phyloP scores from a whole-genome alignment of 2,797 vertebrate species.

The Schizopygopsis malacanthus region DNA sequence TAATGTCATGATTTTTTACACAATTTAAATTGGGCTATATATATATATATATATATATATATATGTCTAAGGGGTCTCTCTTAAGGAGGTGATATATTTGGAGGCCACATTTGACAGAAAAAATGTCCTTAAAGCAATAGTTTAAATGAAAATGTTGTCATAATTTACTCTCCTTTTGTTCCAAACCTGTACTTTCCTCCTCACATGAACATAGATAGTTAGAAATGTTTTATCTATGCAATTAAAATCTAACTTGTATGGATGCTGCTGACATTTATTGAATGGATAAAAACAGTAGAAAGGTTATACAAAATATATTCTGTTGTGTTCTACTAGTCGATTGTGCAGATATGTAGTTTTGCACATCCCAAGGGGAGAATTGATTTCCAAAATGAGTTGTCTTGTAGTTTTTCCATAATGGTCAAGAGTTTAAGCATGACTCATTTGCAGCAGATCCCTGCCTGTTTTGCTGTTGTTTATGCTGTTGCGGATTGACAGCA shows the following conservation, averaged over 20 bases:
- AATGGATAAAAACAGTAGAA: not conserved
- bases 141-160: not conserved
- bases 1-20: not conserved
- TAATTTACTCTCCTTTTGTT: not conserved
- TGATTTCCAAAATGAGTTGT: not conserved
- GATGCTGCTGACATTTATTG: not conserved
- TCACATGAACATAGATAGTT: not conserved
- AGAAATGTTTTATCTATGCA: not conserved
- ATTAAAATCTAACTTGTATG: not conserved
- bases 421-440: not conserved
- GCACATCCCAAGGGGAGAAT: constrained; percentile 1
- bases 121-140: not conserved
- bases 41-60: not conserved
- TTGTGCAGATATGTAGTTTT: not conserved
- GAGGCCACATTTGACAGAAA: not conserved
- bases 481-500: constrained; percentile 41
- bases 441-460: not conserved
- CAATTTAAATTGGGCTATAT: not conserved
- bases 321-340: not conserved
- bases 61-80: not conserved
- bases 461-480: constrained; percentile 43
- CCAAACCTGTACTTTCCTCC: not conserved
- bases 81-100: not conserved
- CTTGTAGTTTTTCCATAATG: not conserved
- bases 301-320: not conserved